Base-by-base conservation (phyloP, 2,888 invertebrate genomes). In the Dynastes maya region DNA sequence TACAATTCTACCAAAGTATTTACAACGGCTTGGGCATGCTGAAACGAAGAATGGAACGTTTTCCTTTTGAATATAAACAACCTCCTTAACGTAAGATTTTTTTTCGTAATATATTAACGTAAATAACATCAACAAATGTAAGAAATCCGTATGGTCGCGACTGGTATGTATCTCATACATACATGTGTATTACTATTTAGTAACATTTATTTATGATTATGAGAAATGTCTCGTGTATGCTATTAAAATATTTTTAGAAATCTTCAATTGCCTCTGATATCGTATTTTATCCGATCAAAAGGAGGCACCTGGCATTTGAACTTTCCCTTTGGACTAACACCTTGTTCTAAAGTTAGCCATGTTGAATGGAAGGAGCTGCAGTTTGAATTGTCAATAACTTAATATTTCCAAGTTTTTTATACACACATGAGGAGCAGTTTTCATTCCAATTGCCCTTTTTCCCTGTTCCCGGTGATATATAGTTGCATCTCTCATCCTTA, bases 1-100 rank as follows among this genome's bases (percentile, higher is more conserved):
- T 53, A 70, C 77, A 13, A 74, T 78, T 74, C 74, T 29, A 72
- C 67, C 64, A 71, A 65, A 72, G 45, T 37, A 78, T 74, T 65
- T 72, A 72, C 72, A 72, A 72, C 53, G n/a, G 53, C 22, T 51
- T 1, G 2, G 27, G 58, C 49, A 74, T n/a, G 27, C 49, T 29
- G 27, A 22, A 58, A 5, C 55, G 16, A 9, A 45, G 67, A 49
- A 68, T 61, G 61, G 16, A 74, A 27, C 49, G 49, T 63, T 27
- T 27, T 49, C 63, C 61, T 27, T 13, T 13, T 74, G 72, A 74
- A 74, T 74, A 74, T 61, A 74, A 63, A 61, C 61, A 29, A 8
- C 61, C 61, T 74, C 49, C 13, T 74, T 74, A 74, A 37, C 27
- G 40, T 29, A 40, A 2, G 40, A 4, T 37, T 22, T 22, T 61